Evolutionary conservation across 1,140 invertebrate genomes (phyloP), one percentile per base, ranked within the genome.

Genomic region (Caenorhabditis tropicalis): DNA sequence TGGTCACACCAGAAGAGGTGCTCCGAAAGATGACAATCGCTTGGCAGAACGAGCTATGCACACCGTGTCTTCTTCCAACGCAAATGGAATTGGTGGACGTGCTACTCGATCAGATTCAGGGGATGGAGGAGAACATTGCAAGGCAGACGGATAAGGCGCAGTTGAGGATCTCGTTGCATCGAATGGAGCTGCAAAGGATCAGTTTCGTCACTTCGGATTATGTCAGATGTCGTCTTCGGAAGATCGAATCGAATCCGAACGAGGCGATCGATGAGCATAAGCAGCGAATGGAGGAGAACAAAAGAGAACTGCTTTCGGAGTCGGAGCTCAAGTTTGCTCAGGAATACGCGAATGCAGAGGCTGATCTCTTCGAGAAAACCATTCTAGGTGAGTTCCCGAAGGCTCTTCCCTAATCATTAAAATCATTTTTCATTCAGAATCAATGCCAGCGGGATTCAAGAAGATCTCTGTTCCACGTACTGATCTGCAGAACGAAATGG

Each of bases 181-280:
- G 65, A 24, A 24, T 46, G 36, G 65, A 74, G n/a, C n/a, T 74
- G 10, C 65, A 74, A 21, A 5, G 65, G 0, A 74, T 74, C 36
- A 24, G 65, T 39, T 74, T 74, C 27, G 21, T 74, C n/a, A 74
- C 65, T 29, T 74, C 65, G 33, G 65, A 74, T 43, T 74, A 74
- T 43, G 36, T 74, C 12, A 65, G 58, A 65, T 65, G 58, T 10
- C 58, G 58, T 7, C 58, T 65, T 15, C 29, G 19, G 19, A 65
- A 65, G 36, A 65, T 65, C 29, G 58, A 65, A 36, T 33, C 58
- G 12, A 65, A 74, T 12, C 65, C 65, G 29, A 31, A 74, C 36
- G 36, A 39, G 19, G 65, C 21, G 3, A 74, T 74, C 19, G 65
- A 74, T 12, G 0, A 43, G 36, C 65, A 74, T 36, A 43, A 74